Evolutionary conservation across 2,113 vertebrate genomes (phyloP), one percentile per base, ranked within the genome.

Genomic region (Boulengeromyrus knoepffleri): DNA sequence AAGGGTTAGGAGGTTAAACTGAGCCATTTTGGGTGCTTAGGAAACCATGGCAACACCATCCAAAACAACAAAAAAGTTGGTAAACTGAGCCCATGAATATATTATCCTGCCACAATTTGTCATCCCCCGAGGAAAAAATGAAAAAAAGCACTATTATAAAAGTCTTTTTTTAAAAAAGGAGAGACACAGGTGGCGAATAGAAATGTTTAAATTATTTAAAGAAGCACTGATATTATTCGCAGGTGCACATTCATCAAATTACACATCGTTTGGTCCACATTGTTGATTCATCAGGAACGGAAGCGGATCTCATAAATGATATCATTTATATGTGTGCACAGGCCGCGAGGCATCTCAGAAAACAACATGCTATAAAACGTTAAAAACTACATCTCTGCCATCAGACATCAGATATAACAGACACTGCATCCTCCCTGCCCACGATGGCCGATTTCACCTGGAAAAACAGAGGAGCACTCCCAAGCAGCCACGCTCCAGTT

Each of bases 1-100:
- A 47, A n/a, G 85, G 89, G 89, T 74, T 36, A 88, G 85, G n/a
- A 90, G 90, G 52, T 90, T 83, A 90, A 89, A 50, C 85, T 89
- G 45, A 36, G 88, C 50, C 84, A 85, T 88, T 52, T 49, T 8
- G 27, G 52, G 13, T 5, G 84, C 45, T 89, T 58, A 13, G 90
- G 89, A 56, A 70, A 86, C 83, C 87, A 92, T 91, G 83, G 90
- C 88, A 91, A 90, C 90, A 15, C 42, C 88, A 85, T 47, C 66
- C n/a, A 46, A 42, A 80, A 87, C 87, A 45, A 91, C 90, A 45
- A 56, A 88, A 88, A 62, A 46, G 58, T 88, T 47, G 62, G 27
- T 89, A 84, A 88, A 83, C 53, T 85, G 85, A 42, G 89, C 88
- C 74, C 74, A 77, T 89, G 36, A 0, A 86, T 52, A 90, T 53